phyloP scores from a whole-genome alignment of 2,888 invertebrate species.

The Chymomyza amoena region DNA sequence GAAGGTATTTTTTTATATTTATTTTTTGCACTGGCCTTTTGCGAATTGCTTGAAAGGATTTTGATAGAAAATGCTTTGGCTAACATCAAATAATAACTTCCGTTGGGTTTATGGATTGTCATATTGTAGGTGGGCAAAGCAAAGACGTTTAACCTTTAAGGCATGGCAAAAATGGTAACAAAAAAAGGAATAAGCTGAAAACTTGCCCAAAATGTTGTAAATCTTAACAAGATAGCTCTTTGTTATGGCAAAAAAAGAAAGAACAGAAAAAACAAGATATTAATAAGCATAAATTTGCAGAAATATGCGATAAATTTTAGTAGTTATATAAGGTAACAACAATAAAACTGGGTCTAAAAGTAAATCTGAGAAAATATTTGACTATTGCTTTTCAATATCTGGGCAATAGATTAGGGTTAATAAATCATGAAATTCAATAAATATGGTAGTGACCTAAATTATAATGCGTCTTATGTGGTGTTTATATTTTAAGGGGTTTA shows the following conservation, averaged over 20 bases:
- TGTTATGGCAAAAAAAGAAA: background rate
- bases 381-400: background rate
- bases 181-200: background rate
- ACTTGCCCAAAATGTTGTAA: background rate
- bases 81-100: constrained; percentile 39
- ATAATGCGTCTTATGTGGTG: background rate
- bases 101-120: background rate
- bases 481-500: too few species aligned
- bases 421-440: background rate
- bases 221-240: background rate
- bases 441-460: background rate
- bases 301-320: too few species aligned
- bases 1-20: background rate
- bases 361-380: background rate
- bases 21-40: constrained; percentile 25
- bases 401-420: background rate
- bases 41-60: constrained; percentile 55
- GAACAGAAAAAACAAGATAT: background rate
- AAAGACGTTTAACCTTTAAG: background rate
- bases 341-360: background rate
- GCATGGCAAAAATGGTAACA: background rate
- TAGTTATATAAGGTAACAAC: background rate
- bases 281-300: background rate
- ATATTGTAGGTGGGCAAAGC: background rate
- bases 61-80: constrained; percentile 35